Evolutionary conservation across 2,797 vertebrate species (phyloP), one percentile per base, ranked within the genome.

Genomic region (Mormyrus hasselquistii): DNA sequence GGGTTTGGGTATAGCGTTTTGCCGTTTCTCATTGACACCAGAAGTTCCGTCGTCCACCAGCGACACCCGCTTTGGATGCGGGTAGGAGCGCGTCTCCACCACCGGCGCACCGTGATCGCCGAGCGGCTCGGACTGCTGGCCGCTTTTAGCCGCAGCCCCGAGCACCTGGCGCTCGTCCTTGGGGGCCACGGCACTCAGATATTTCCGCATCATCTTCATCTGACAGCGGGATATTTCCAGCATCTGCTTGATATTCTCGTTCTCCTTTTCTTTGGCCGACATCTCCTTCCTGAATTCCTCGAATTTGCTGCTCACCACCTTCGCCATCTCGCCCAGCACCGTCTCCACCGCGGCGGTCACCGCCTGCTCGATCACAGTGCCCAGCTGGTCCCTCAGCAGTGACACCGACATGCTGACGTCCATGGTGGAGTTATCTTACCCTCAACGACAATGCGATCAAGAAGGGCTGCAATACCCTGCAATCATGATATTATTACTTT

Each of bases 291-390:
- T 95, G 82, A 96, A 92, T 88, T 96, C 96, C 92, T 96, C 96
- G 19, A 96, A 96, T 52, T 95, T 96, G 7, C 95, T 92, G 3
- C 96, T 95, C 0, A 97, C 95, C 62, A 97, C 95, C 84, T 93
- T 95, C 8, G 96, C 94, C 96, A 96, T 96, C 92, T 97, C 96
- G 0, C 95, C 94, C 92, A 97, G 89, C 49, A 96, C 96, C 0
- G 94, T 96, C 92, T 97, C 96, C 90, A 97, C 96, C 0, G 96
- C 96, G 0, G 91, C 94, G 83, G 95, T 96, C 87, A 97, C 96
- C 0, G 96, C 96, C 47, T 94, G 94, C 92, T 97, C 96, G 0
- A 97, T 95, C 88, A 96, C 96, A 0, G 94, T 89, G 0, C 96
- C 96, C 95, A 96, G 95, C 93, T 97, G 96, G 6, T 96, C 96